Base-by-base conservation (phyloP, 2,888 invertebrate species). In the Caenorhabditis afra region DNA sequence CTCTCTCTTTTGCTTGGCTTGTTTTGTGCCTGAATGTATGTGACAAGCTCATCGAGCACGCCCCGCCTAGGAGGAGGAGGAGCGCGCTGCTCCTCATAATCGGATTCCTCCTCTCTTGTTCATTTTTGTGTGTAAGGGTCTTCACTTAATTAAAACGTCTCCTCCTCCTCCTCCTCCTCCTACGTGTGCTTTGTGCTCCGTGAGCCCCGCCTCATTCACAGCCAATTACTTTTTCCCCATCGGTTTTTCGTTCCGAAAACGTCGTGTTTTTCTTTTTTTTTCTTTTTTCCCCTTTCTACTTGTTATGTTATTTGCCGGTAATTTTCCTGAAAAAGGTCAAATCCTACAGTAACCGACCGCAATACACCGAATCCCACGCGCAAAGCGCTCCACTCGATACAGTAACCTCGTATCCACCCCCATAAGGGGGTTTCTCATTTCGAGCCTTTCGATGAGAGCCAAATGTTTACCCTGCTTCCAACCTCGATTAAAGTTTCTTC, bases 71-170 rank as follows among this genome's bases (percentile, higher is more conserved):
- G n/a, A n/a, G n/a, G n/a, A n/a, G n/a, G n/a, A 14, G 11, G 12
- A 11, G 11, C 41, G 3, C 45, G 37, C 53, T 41, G 41, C 41
- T 57, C 39, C 39, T 75, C 75, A 47, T 75, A 75, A 67, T 67
- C 66, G 66, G 66, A 75, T 75, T 67, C n/a, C n/a, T n/a, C n/a
- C n/a, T n/a, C n/a, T n/a, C 75, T 67, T 67, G 58, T 66, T 75
- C 67, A 61, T 47, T 66, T 64, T 49, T 71, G 71, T 64, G 52
- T 44, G 52, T 47, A 35, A n/a, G 37, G 12, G 3, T 41, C 22
- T 7, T 57, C 62, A 47, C 62, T 57, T 64, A 71, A 71, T 71
- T 64, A 64, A 71, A 71, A 55, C 57, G n/a, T 22, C 47, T 10
- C 37, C 44, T 12, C 37, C 3, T 45, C 35, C 18, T 10, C 37